These are phyloP conservation scores for Steatocranus sp. DNA, from an alignment of 2,797 vertebrate genomes.

Conservation along the genomic window DNA sequence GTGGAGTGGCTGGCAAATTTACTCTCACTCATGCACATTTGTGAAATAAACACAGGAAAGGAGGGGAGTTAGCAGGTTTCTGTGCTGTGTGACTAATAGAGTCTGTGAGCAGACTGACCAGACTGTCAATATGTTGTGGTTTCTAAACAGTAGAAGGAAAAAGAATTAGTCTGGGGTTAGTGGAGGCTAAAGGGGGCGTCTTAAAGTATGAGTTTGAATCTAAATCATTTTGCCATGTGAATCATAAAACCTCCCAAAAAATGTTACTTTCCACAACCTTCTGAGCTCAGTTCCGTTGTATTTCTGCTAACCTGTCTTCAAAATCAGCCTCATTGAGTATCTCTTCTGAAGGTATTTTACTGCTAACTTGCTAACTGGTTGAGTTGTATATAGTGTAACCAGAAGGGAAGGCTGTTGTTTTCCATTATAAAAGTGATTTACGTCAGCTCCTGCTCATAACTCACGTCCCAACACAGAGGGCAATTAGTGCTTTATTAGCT, in stretches of 20 bases:
- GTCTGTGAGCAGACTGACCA: slow-evolving; percentile 54
- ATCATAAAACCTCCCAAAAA: background rate
- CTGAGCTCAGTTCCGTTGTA: background rate
- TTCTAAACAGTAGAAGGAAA: slow-evolving; percentile 44
- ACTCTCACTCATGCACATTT: slow-evolving; percentile 59
- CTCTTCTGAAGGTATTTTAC: background rate
- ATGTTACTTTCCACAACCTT: background rate
- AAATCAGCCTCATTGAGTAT: slow-evolving; percentile 2
- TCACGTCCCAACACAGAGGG: slow-evolving; percentile 32
- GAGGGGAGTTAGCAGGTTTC: slow-evolving; percentile 17
- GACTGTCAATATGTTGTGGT: slow-evolving; percentile 62
- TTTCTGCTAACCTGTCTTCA: background rate
- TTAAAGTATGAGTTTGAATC: background rate
- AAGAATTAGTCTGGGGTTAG: slow-evolving; percentile 28
- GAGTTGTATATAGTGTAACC: background rate
- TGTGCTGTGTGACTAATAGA: slow-evolving; percentile 61
- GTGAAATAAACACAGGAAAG: slow-evolving; percentile 58
- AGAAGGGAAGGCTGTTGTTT: slow-evolving; percentile 32
- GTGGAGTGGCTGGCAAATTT: slow-evolving; percentile 54
- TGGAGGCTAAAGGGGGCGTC: slow-evolving; percentile 9
- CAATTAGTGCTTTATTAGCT: slow-evolving; percentile 50
- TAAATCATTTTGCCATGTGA: background rate
- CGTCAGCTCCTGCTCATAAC: slow-evolving; percentile 37
- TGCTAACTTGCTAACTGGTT: background rate
- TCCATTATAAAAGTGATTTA: slow-evolving; percentile 36